These are phyloP conservation scores for Xiphorhynchus elegans DNA, from an alignment of 2,113 vertebrate genomes.

Conservation along the genomic window DNA sequence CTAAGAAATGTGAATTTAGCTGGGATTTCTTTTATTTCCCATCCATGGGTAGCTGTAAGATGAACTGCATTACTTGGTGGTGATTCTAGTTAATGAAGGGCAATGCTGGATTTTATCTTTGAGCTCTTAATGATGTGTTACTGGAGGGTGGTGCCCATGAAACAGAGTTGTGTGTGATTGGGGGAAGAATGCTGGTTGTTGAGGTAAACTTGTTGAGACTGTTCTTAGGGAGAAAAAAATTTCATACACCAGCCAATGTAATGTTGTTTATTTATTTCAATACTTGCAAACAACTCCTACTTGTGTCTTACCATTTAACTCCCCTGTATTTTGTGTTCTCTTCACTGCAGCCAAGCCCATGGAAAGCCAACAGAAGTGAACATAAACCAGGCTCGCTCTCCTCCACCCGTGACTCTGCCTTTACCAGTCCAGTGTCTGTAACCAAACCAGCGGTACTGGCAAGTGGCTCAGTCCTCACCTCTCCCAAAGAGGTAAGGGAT, in stretches of 20 bases:
- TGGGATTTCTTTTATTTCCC: not conserved
- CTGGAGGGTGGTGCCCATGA: not conserved
- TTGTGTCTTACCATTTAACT: not conserved
- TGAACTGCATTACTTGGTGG: not conserved
- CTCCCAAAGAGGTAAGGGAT: slow-evolving; percentile 91
- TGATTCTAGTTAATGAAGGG: not conserved
- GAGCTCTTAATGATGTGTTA: not conserved
- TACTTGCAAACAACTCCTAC: not conserved
- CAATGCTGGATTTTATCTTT: not conserved
- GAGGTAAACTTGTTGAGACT: not conserved
- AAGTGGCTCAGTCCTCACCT: slow-evolving; percentile 84
- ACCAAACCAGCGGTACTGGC: slow-evolving; percentile 91
- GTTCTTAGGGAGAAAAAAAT: not conserved
- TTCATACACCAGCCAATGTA: not conserved
- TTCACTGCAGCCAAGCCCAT: slow-evolving; percentile 85
- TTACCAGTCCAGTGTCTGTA: slow-evolving; percentile 95
- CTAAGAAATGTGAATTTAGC: not conserved
- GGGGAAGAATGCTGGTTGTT: not conserved
- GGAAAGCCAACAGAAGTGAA: slow-evolving; percentile 94
- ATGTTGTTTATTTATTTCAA: not conserved
- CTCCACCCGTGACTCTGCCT: slow-evolving; percentile 92
- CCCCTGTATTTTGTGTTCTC: slow-evolving; percentile 17
- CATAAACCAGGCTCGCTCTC: slow-evolving; percentile 91
- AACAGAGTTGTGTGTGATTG: not conserved
- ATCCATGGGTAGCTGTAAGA: not conserved